Conservation (phyloP, 2,797 vertebrate species). For the Serranus cabrilla region DNA sequence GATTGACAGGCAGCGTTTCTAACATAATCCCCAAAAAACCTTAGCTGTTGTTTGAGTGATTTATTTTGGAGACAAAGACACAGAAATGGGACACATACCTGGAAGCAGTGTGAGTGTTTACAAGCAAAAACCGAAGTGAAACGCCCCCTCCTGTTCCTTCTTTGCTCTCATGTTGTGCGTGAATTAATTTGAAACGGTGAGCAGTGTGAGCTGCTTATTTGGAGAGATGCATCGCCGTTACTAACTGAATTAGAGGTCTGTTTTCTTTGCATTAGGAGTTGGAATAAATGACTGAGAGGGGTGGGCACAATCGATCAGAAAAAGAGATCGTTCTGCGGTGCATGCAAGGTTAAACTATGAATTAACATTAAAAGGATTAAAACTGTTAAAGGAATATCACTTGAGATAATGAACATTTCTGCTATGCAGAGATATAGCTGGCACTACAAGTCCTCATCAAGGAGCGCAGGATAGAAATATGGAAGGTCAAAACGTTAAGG, state of each 20-base stretch:
- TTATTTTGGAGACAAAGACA: slow-evolving; percentile 29
- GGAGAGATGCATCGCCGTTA: slow-evolving; percentile 15
- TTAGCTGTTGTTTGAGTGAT: neutral
- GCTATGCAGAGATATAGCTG: slow-evolving; percentile 29
- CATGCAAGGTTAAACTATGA: slow-evolving; percentile 18
- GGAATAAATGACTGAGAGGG: slow-evolving; percentile 12
- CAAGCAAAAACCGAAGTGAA: slow-evolving; percentile 16
- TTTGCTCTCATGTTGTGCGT: slow-evolving; percentile 14
- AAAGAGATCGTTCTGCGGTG: neutral
- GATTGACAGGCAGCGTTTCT: slow-evolving; percentile 18
- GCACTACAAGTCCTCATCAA: slow-evolving; percentile 11
- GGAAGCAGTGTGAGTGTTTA: slow-evolving; percentile 17
- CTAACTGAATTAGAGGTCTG: slow-evolving; percentile 21
- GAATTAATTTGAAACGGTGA: slow-evolving; percentile 17
- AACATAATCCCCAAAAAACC: neutral
- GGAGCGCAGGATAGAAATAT: slow-evolving; percentile 11
- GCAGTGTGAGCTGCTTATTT: slow-evolving; percentile 11
- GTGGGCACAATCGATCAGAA: slow-evolving; percentile 10
- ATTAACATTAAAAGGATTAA: slow-evolving; percentile 6
- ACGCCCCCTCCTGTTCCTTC: neutral
- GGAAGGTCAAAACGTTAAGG: slow-evolving; percentile 7
- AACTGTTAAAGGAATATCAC: neutral
- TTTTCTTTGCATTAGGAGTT: slow-evolving; percentile 27
- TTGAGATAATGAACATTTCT: slow-evolving; percentile 1
- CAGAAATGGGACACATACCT: slow-evolving; percentile 25